Base-by-base conservation (phyloP, 2,888 invertebrate genomes). In the Cheilosia variabilis region DNA sequence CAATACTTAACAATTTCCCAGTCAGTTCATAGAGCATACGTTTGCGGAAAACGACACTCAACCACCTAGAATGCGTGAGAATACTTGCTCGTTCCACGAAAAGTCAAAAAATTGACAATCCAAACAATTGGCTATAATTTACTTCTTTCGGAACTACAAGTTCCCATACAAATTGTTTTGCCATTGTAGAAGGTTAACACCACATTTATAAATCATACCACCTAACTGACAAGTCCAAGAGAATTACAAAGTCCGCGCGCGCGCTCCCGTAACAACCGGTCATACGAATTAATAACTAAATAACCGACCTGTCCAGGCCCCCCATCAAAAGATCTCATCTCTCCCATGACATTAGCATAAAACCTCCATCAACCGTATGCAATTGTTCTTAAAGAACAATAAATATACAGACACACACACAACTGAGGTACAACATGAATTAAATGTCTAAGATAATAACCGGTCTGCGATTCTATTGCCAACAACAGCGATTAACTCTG, bases 401-500 rank as follows among this genome's bases (percentile, higher is more conserved):
- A 43, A 47, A 45, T 45, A 47, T 5, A 1, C 27, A 24, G 4
- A 9, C 52, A 13, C 10, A 19, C 1, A 10, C 6, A 10, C 17
- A 50, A 7, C 50, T 15, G 17, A 24, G 47, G 60, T 62, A 66
- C 72, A 53, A 69, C 58, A 77, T 65, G 53, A 71, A 76, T 71
- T 76, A 69, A 77, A 72, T 77, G 66, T 63, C 82, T 77, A 52
- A 9, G 47, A 19, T 68, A 73, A 72, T 72, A 78, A 69, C 79
- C 72, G 45, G 66, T 53, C 58, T 41, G 22, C n/a, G 57, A 52
- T 13, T 45, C 47, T 65, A 47, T 24, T 57, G 55, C 63, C 50
- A 66, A 71, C 50, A 47, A 58, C 50, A 47, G 58, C 57, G 58
- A 69, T 69, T 57, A 69, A 57, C 47, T 69, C 45, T 22, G 22